Evolutionary conservation across 2,888 invertebrate species (phyloP), one percentile per base, ranked within the genome.

Genomic region (Drosophila histrio): DNA sequence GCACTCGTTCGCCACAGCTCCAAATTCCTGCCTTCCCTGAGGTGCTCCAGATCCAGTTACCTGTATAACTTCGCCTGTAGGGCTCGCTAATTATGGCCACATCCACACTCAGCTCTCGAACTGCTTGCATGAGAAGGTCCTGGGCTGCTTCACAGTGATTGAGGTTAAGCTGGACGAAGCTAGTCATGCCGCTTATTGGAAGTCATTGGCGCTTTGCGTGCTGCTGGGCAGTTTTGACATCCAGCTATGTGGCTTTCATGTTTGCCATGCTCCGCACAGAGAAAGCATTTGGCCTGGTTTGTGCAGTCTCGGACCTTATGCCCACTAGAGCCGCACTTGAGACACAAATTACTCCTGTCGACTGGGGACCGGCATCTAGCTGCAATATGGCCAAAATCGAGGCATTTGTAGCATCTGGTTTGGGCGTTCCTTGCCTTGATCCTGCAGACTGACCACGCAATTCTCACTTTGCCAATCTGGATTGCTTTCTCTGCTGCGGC

Each of bases 1-100:
- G 3, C 2, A 1, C 1, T 1, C 1, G 0, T 13, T 0, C n/a
- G 1, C 32, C 13, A 5, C n/a, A 32, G 3, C 4, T 13, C n/a
- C 17, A 9, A 4, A 8, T 9, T 8, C 3, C 36, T 2, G 28
- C 28, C 3, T 28, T 28, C 3, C 28, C 28, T 11, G 28, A 28
- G 2, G 3, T 11, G n/a, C 28, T 28, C 11, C 28, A 28, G 11
- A 2, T 11, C 28, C 28, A 28, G 3, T 11, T 28, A 1, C 11
- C 0, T 11, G 3, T 11, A 3, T 2, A 11, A 0, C 6, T 13
- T 0, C 13, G 1, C 5, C 32, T 32, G 4, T 13, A 32, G 4
- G 32, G 13, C 13, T 32, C 32, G 2, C 32, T 32, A 3, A 32
- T 13, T 0, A 32, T 13, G 6, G 13, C 32, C 13, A 32, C 32